phyloP scores from a whole-genome alignment of 2,113 vertebrate species.

The Conger conger region DNA sequence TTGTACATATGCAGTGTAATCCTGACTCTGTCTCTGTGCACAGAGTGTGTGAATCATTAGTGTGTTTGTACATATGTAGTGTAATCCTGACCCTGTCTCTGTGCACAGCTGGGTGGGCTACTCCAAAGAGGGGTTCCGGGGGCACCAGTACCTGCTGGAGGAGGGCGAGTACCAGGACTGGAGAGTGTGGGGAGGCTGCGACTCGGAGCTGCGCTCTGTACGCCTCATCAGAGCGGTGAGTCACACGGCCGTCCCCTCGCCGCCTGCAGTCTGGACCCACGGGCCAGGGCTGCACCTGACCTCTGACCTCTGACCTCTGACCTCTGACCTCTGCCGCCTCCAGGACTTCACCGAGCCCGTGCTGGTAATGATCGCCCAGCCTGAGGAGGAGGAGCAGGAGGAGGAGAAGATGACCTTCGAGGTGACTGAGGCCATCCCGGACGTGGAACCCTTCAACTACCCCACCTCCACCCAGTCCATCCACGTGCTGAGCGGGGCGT shows the following conservation, averaged over 20 bases:
- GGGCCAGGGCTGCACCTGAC: no score
- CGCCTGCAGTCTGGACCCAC: no score
- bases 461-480: slow-evolving; percentile 76
- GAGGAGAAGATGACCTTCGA: slow-evolving; percentile 74
- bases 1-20: neutral
- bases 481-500: slow-evolving; percentile 87
- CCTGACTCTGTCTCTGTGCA: neutral
- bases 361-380: slow-evolving; percentile 78
- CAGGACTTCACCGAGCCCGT: slow-evolving; percentile 83
- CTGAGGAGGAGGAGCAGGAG: slow-evolving; percentile 67
- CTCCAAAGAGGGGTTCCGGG: slow-evolving; percentile 89
- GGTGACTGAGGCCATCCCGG: slow-evolving; percentile 78
- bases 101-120: slow-evolving; percentile 88
- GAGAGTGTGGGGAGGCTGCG: slow-evolving; percentile 85
- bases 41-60: neutral
- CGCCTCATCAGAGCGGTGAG: slow-evolving; percentile 87
- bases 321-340: neutral
- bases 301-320: neutral
- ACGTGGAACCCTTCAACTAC: slow-evolving; percentile 76
- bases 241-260: neutral
- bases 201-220: slow-evolving; percentile 77
- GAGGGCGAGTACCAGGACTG: slow-evolving; percentile 92
- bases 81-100: neutral
- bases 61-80: no score
- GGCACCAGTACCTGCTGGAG: slow-evolving; percentile 93